Evolutionary conservation across 2,797 vertebrate genomes (phyloP).

Genomic region (Spea hammondii): DNA sequence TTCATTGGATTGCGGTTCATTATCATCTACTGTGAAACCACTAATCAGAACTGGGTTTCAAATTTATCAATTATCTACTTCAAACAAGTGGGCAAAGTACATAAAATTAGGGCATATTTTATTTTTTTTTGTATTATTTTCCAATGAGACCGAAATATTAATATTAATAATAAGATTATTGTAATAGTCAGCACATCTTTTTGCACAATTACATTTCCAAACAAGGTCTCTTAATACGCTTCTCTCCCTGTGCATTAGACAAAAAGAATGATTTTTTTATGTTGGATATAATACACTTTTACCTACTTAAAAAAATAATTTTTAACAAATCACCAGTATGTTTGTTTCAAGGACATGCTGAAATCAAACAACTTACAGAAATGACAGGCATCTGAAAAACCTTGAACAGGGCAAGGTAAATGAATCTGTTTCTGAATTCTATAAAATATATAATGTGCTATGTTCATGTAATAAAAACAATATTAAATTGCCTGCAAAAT

Average conservation of each 20-base stretch:
- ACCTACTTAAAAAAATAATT: conserved; percentile 1
- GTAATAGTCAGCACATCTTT: not conserved
- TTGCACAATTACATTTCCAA: conserved; percentile 11
- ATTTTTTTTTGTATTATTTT: not conserved
- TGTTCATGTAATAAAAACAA: not conserved
- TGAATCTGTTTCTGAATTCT: not conserved
- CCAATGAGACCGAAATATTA: not conserved
- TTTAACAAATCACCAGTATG: conserved; percentile 16
- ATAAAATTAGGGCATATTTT: not conserved
- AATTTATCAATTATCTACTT: not conserved
- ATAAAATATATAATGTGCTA: not conserved
- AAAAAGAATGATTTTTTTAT: not conserved
- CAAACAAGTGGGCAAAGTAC: not conserved
- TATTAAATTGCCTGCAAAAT: not conserved
- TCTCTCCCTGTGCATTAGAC: not conserved
- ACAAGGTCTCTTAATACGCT: not conserved
- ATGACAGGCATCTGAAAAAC: conserved; percentile 2
- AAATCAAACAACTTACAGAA: not conserved
- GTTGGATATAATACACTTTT: conserved; percentile 19
- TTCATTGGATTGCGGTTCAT: not conserved
- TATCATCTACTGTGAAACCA: not conserved
- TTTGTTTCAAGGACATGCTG: conserved; percentile 1
- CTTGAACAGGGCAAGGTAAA: not conserved
- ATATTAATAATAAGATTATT: conserved; percentile 13
- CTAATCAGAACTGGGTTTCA: not conserved